Evolutionary conservation across 2,888 invertebrate species (phyloP).

Genomic region (Cerceris rybyensis): DNA sequence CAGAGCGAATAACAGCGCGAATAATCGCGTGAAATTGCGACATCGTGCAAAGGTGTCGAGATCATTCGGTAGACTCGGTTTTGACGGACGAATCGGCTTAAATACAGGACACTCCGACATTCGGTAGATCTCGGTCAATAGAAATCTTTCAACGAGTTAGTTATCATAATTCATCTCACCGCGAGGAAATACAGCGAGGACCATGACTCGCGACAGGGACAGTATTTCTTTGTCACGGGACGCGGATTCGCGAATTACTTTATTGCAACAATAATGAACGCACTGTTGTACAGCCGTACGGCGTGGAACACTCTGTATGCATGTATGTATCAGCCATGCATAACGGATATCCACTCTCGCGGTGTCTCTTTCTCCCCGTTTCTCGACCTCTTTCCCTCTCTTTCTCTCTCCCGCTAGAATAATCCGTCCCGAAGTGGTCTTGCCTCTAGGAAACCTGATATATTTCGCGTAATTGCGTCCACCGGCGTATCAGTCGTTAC

Average conservation of each 20-base stretch:
- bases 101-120: too few species aligned
- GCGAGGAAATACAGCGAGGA: background rate
- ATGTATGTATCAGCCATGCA: slow-evolving; percentile 20
- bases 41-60: background rate
- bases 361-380: background rate
- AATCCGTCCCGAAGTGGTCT: slow-evolving; percentile 13
- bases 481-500: slow-evolving; percentile 57
- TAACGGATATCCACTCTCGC: slow-evolving; percentile 31
- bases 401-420: background rate
- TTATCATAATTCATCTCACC: too few species aligned
- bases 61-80: background rate
- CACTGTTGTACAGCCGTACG: background rate
- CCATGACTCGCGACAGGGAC: slow-evolving; percentile 14
- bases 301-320: background rate
- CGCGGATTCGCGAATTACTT: slow-evolving; percentile 25
- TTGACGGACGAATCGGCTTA: too few species aligned
- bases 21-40: background rate
- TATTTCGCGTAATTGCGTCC: slow-evolving; percentile 63
- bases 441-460: slow-evolving; percentile 38
- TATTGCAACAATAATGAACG: slow-evolving; percentile 11
- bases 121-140: too few species aligned
- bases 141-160: too few species aligned
- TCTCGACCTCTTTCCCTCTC: too few species aligned
- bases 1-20: too few species aligned
- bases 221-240: slow-evolving; percentile 15